Evolutionary conservation across 2,888 invertebrate species (phyloP), one percentile per base, ranked within the genome.

Genomic region (Spodoptera littoralis): DNA sequence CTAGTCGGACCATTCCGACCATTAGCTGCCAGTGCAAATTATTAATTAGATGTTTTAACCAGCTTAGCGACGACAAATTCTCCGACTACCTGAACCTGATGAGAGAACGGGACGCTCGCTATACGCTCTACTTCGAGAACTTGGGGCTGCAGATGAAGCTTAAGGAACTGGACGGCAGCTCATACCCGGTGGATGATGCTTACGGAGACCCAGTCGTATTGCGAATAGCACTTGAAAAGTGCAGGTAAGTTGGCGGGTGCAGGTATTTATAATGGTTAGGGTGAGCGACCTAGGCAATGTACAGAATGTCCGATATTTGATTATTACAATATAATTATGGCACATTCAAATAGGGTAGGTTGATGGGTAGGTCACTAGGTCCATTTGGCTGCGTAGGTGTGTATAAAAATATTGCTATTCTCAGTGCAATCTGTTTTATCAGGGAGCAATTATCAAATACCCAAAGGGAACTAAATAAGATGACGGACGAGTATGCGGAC

Each of bases 51-150:
- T 18, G 18, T 18, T 49, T 55, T 27, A 27, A 11, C 6, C 36
- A 95, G 95, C 43, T 91, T n/a, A 89, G 89, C 70, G 91, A 91
- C 50, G 89, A 90, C 53, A 84, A 89, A 51, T 92, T 94, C 78
- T 86, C 91, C 0, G 91, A 93, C 44, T 91, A 94, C 77, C 71
- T 93, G 6, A 79, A 74, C 0, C 76, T 95, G 65, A 91, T 93
- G 90, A 84, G 85, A 1, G 94, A 95, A 74, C 84, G 94, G 2
- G 93, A 94, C 71, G 93, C 92, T 3, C 85, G 94, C 3, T 93
- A 93, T 79, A 89, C 92, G 4, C 83, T 95, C 24, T 93, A 92
- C 81, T 92, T 90, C 60, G 94, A 94, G 82, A 95, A 95, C 79
- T 70, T 93, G 27, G 88, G 81, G 1, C 84, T 95, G 13, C 93